Base-by-base conservation (phyloP, 2,113 vertebrate genomes). In the Lycaon pictus region DNA sequence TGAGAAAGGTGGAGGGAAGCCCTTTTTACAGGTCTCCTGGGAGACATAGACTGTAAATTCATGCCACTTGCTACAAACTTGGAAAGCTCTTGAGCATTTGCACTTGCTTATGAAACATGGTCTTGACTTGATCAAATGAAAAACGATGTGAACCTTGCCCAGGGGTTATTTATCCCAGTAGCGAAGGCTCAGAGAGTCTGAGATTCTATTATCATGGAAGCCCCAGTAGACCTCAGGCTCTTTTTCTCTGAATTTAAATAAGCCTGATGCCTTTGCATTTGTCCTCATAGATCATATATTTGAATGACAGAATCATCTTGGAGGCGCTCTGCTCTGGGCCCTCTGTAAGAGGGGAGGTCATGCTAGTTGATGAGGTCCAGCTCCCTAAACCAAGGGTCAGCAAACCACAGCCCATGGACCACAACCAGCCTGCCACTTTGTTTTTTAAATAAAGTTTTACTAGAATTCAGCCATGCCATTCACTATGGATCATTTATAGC, bases 201-300 rank as follows among this genome's bases (percentile, higher is more conserved):
- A 93, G 88, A 84, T 97, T 79, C 95, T 88, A 81, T 87, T 88
- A 95, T 51, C 58, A 12, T 0, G 1, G n/a, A 96, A 81, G 93
- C 35, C 93, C 87, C 95, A 19, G 22, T 27, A 56, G 96, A 85
- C 58, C 60, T 67, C 22, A 2, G 65, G 23, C 82, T 93, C 83
- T 55, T 96, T 95, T 86, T 53, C 79, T 95, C 74, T 92, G 97
- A 95, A 97, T 97, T 93, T 96, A 97, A 96, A 97, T 95, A 93
- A 97, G 89, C 27, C 37, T 22, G 5, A 37, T 51, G 58, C 62
- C 93, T 97, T 96, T 93, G 76, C 35, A 35, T 80, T 65, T 94
- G 58, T 95, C 89, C 43, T 85, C 85, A 27, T 0, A 48, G 53
- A 76, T 97, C 93, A 51, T n/a, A n/a, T 56, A 81, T 96, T 53